Evolutionary conservation across 2,888 invertebrate genomes (phyloP).

Genomic region (Drosophila parthenogenetica): DNA sequence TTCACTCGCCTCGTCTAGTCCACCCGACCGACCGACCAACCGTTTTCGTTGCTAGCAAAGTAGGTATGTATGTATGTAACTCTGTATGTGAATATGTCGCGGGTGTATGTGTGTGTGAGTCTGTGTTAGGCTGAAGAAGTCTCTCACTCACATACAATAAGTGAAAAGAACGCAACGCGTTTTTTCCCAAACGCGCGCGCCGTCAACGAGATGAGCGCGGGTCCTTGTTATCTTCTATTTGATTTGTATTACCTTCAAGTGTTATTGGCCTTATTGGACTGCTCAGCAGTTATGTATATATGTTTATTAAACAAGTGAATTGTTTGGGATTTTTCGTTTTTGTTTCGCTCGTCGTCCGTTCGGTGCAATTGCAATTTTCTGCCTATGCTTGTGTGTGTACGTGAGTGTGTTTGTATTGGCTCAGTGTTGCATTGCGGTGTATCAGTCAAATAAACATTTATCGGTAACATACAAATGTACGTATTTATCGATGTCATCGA

Average conservation of each 20-base stretch:
- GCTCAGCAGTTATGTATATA: slow-evolving; percentile 41
- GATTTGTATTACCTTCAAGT: slow-evolving; percentile 38
- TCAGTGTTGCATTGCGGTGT: slow-evolving; percentile 48
- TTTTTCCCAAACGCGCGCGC: slow-evolving; percentile 69
- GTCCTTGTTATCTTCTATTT: slow-evolving; percentile 32
- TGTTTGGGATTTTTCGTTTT: slow-evolving; percentile 61
- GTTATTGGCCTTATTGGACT: slow-evolving; percentile 23
- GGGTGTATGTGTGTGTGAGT: slow-evolving; percentile 20
- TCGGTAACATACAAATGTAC: slow-evolving; percentile 28
- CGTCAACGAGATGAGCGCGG: slow-evolving; percentile 50
- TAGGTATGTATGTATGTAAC: slow-evolving; percentile 29
- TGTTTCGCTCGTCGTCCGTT: slow-evolving; percentile 66
- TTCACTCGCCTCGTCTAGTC: slow-evolving; percentile 70
- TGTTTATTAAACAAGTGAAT: slow-evolving; percentile 51
- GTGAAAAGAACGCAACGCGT: slow-evolving; percentile 79
- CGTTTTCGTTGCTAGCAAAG: slow-evolving; percentile 55
- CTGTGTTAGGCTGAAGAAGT: slow-evolving; percentile 55
- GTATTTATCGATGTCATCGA: slow-evolving; percentile 25
- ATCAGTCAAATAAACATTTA: slow-evolving; percentile 31
- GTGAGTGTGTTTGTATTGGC: slow-evolving; percentile 57
- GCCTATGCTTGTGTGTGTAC: slow-evolving; percentile 39
- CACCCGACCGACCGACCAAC: slow-evolving; percentile 9
- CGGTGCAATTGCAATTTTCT: slow-evolving; percentile 75
- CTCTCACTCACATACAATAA: slow-evolving; percentile 60
- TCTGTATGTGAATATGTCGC: slow-evolving; percentile 12